phyloP scores from a whole-genome alignment of 2,888 invertebrate genomes.

The Diarsia brunnea region DNA sequence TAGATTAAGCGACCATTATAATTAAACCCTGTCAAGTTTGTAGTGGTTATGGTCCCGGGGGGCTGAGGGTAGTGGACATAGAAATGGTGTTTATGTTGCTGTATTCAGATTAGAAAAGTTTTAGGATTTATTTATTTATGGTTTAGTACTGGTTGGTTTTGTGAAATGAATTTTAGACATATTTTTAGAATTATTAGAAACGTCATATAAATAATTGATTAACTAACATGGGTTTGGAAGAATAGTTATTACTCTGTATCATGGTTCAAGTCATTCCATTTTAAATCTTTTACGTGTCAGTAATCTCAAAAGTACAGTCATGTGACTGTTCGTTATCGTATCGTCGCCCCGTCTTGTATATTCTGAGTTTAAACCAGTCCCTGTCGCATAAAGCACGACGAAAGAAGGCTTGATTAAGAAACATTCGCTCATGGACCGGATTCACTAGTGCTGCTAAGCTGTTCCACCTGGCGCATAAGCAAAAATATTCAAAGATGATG shows the following conservation, averaged over 20 bases:
- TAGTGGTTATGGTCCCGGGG: conserved; percentile 1
- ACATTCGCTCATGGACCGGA: background rate
- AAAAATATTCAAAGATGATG: background rate
- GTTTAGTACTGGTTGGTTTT: background rate
- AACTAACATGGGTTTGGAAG: background rate
- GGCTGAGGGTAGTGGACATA: conserved; percentile 6
- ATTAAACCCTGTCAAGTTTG: conserved; percentile 29
- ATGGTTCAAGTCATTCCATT: background rate
- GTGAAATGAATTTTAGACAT: background rate
- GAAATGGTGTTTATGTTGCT: background rate
- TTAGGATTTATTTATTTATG: background rate
- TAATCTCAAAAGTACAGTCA: background rate
- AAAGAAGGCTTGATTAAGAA: background rate
- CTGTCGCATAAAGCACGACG: background rate
- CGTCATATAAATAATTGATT: too few species aligned
- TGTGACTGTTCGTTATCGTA: too few species aligned
- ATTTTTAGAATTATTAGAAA: background rate
- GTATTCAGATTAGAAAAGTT: conserved; percentile 10
- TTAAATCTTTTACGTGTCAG: background rate
- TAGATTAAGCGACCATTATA: conserved; percentile 29
- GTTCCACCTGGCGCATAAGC: background rate
- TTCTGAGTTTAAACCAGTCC: background rate
- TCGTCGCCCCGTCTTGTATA: background rate
- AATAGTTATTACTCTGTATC: background rate
- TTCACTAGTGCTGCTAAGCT: background rate